Evolutionary conservation across 2,113 vertebrate genomes (phyloP).

Genomic region (Brevimyrus niger): DNA sequence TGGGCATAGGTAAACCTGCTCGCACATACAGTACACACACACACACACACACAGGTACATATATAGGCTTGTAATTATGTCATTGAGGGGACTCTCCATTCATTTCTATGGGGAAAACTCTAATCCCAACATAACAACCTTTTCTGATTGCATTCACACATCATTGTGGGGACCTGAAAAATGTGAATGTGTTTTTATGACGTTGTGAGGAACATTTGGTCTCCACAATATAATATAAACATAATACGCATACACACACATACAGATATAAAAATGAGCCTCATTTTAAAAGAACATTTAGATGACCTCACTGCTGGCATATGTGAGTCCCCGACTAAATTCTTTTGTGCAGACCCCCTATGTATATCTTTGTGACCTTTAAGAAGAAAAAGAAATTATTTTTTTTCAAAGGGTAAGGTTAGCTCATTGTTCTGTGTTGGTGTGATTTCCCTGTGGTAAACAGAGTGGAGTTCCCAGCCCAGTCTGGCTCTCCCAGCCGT

Average conservation of each 20-base stretch:
- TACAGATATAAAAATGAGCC: constrained; percentile 57
- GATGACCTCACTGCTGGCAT: constrained; percentile 66
- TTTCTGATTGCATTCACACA: no score
- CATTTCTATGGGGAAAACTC: no score
- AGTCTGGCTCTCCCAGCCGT: constrained; percentile 54
- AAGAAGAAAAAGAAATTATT: constrained; percentile 44
- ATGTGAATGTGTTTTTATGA: no score
- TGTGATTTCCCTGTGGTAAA: constrained; percentile 77
- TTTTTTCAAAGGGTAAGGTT: constrained; percentile 57
- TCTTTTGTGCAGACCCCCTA: constrained; percentile 57
- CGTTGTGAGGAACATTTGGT: no score
- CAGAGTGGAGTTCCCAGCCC: constrained; percentile 79
- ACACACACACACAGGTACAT: neutral
- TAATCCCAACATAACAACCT: no score
- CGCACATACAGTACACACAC: neutral
- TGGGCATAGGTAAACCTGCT: no score
- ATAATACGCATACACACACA: constrained; percentile 23
- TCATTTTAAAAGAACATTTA: constrained; percentile 48
- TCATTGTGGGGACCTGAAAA: no score
- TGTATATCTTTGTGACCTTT: constrained; percentile 62
- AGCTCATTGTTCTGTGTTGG: constrained; percentile 76
- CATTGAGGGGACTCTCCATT: neutral
- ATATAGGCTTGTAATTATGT: neutral
- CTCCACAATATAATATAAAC: no score
- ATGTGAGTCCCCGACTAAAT: constrained; percentile 49